Conservation (phyloP, 2,113 vertebrate genomes). For the Sturnus vulgaris region DNA sequence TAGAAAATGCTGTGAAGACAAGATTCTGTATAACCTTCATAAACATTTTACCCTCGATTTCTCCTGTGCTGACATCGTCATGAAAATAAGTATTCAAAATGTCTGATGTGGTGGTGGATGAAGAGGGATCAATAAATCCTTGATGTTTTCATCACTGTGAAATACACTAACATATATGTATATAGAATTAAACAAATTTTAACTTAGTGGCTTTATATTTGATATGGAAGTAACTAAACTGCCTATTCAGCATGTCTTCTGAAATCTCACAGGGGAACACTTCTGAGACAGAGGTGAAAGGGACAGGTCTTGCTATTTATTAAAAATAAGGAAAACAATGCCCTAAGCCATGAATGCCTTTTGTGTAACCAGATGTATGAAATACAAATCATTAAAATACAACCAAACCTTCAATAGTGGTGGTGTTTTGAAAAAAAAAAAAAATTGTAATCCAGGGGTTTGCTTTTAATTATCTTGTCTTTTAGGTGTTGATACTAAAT, state of each 20-base stretch:
- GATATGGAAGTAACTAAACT: not conserved
- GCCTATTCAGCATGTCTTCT: not conserved
- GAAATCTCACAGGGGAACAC: not conserved
- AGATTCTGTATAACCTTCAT: not conserved
- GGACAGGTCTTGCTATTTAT: not conserved
- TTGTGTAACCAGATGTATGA: not conserved
- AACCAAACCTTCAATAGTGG: not conserved
- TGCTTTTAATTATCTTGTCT: not conserved
- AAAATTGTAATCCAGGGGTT: not conserved
- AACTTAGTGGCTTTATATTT: not conserved
- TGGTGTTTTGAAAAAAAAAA: not conserved
- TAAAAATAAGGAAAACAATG: not conserved
- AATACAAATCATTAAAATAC: not conserved
- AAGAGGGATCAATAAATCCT: not conserved
- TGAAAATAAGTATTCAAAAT: not conserved
- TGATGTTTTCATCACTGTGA: not conserved
- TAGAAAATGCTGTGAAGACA: not conserved
- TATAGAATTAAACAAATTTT: not conserved
- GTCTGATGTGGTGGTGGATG: not conserved
- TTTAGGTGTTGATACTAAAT: not conserved
- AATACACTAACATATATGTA: not conserved
- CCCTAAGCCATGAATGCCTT: not conserved
- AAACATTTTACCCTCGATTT: not conserved
- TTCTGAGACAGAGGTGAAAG: not conserved
- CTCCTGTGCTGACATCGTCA: not conserved